These are phyloP conservation scores for Stichodactyla mertensii DNA, from an alignment of 64 coral and sea anemone species.

Conservation along the genomic window DNA sequence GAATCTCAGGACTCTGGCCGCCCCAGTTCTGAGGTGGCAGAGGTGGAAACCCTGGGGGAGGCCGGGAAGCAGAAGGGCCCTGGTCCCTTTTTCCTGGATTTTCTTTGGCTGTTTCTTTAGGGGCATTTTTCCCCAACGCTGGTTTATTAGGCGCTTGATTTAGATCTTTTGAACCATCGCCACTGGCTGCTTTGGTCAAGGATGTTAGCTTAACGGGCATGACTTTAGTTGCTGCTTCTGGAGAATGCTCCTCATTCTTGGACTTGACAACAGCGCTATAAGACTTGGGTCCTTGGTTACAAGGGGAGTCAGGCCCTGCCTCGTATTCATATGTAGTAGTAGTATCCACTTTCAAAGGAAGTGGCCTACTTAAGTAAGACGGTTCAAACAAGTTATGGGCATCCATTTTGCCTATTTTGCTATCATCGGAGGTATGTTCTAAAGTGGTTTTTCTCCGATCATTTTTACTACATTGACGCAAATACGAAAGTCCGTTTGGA, in stretches of 20 bases:
- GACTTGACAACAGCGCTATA: slow-evolving; percentile 51
- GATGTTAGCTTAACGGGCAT: slow-evolving; percentile 14
- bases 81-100: slow-evolving; percentile 18
- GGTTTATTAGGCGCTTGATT: not conserved
- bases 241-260: slow-evolving; percentile 12
- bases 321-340: slow-evolving; percentile 11
- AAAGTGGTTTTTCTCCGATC: not conserved
- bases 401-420: not conserved
- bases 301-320: not conserved
- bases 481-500: not conserved
- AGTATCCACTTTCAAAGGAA: slow-evolving; percentile 4
- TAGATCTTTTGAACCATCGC: not conserved
- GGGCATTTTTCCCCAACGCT: not conserved
- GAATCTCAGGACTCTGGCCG: slow-evolving; percentile 19
- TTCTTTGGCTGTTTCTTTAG: slow-evolving; percentile 19
- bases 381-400: slow-evolving; percentile 18
- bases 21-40: slow-evolving; percentile 47
- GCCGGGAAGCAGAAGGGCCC: slow-evolving; percentile 26
- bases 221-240: not conserved
- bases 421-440: not conserved
- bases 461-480: not conserved
- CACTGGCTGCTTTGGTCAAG: not conserved
- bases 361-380: not conserved
- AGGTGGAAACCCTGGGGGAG: slow-evolving; percentile 43
- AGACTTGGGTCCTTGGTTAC: not conserved